These are phyloP conservation scores for Pseudorhombus dupliciocellatus DNA, from an alignment of 2,113 vertebrate genomes.

Conservation along the genomic window DNA sequence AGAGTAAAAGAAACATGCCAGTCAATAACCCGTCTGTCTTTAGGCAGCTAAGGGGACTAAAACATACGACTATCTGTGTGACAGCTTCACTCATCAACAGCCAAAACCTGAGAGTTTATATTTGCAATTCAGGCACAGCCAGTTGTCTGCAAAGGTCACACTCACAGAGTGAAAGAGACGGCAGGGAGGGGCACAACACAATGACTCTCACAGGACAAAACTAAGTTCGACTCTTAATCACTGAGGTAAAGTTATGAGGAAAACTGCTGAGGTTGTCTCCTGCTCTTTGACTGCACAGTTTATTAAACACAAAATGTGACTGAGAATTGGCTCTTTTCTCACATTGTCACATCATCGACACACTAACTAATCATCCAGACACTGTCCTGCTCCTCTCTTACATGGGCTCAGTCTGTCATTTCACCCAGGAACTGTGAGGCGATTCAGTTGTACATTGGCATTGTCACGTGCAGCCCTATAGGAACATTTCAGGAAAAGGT, in stretches of 20 bases:
- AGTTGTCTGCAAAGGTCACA: constrained; percentile 31
- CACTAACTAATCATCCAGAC: no score
- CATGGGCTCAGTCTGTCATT: no score
- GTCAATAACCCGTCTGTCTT: constrained; percentile 61
- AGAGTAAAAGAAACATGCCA: constrained; percentile 51
- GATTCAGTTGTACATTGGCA: no score
- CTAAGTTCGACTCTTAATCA: not conserved
- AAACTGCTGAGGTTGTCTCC: not conserved
- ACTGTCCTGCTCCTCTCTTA: no score
- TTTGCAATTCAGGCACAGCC: constrained; percentile 41
- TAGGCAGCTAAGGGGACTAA: constrained; percentile 32
- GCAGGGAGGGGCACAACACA: not conserved
- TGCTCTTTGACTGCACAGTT: not conserved
- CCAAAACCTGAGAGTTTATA: constrained; percentile 19
- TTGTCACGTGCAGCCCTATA: no score
- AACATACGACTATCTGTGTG: constrained; percentile 35
- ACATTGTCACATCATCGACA: no score
- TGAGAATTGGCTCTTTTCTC: no score
- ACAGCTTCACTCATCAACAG: constrained; percentile 53
- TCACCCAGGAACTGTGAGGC: no score
- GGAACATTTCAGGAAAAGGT: no score
- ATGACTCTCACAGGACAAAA: not conserved
- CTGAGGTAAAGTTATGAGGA: not conserved
- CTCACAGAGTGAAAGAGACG: constrained; percentile 15
- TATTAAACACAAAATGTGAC: no score